Evolutionary conservation across 2,113 vertebrate genomes (phyloP), one percentile per base, ranked within the genome.

Genomic region (Bungarus multicinctus): DNA sequence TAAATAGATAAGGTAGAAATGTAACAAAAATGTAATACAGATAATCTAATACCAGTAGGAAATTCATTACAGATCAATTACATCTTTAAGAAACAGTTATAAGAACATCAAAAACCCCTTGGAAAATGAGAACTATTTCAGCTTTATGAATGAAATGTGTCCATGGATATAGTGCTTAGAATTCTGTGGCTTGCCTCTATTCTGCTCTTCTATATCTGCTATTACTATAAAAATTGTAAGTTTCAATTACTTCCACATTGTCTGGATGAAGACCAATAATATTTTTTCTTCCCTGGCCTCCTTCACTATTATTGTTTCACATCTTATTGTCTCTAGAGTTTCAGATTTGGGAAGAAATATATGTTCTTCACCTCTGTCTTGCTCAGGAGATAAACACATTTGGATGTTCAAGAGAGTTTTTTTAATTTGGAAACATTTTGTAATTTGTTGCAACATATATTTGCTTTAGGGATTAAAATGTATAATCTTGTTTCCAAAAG

Each of bases 171-270:
- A 89, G 58, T 93, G 53, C 89, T 47, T 74, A 69, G 14, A 25
- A 94, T 90, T 74, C 88, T 64, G 50, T 89, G 86, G 94, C 45
- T 81, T 12, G 53, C 18, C 27, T n/a, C 25, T 94, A 74, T 92
- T 81, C 50, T 91, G 81, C 89, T 90, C 87, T 92, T 86, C 52
- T 85, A 81, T 90, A 93, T 95, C 89, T 92, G 94, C 89, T 92
- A 74, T 12, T 53, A 95, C 95, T 95, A 94, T 93, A 64, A 94
- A 95, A 93, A 93, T 90, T 88, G 90, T 90, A 88, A 91, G 88
- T 91, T 88, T 91, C 94, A 94, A 94, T 96, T 90, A 93, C 94
- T 95, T 96, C 94, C 95, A 96, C 88, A 95, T 96, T 95, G 93
- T 85, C 92, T 95, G 94, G 94, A 94, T 87, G 14, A 60, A 50